Conservation (phyloP, 2,797 vertebrate species). For the Discoglossus pictus region DNA sequence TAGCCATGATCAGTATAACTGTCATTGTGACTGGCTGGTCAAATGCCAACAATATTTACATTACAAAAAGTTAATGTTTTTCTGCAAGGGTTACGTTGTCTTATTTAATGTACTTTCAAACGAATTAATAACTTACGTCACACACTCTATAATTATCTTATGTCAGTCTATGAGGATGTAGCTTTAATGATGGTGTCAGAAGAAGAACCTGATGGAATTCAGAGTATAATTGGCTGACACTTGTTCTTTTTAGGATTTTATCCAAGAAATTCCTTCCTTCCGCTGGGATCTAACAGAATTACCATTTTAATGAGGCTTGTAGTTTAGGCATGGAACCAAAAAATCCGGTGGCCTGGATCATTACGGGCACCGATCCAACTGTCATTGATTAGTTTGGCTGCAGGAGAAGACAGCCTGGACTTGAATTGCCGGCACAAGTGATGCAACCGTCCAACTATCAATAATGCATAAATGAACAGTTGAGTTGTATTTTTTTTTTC, state of each 20-base stretch:
- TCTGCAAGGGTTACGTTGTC: too few relatives aligned
- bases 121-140: constrained; percentile 3
- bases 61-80: too few relatives aligned
- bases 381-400: constrained; percentile 46
- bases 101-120: background rate
- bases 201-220: constrained; percentile 30
- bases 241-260: constrained; percentile 35
- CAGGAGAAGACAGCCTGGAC: constrained; percentile 13
- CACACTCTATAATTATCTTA: too few relatives aligned
- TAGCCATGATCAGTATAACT: too few relatives aligned
- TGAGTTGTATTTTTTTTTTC: too few relatives aligned
- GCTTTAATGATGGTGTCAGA: too few relatives aligned
- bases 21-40: too few relatives aligned
- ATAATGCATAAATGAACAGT: too few relatives aligned
- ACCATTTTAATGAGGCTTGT: constrained; percentile 49
- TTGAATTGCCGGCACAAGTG: constrained; percentile 1
- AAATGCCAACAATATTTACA: too few relatives aligned
- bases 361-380: constrained; percentile 34
- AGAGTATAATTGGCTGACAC: constrained; percentile 19
- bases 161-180: too few relatives aligned
- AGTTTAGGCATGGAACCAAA: constrained; percentile 40
- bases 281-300: constrained; percentile 45
- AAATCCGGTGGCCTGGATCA: constrained; percentile 40
- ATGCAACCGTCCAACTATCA: constrained; percentile 9
- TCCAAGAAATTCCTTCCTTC: constrained; percentile 37